These are phyloP conservation scores for Abscondita cerata DNA, from an alignment of 2,888 invertebrate genomes.

Conservation along the genomic window DNA sequence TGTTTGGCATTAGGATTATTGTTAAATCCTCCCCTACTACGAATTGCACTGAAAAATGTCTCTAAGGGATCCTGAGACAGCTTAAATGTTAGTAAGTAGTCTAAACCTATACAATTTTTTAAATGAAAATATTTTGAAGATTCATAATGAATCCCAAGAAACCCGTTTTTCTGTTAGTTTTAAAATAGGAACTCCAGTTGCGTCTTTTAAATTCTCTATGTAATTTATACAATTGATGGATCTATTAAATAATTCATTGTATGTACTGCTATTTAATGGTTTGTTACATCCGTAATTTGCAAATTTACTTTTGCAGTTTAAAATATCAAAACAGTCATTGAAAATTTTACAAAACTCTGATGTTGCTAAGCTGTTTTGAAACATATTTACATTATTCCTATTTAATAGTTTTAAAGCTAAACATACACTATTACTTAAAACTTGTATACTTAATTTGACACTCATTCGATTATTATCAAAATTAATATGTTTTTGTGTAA, in stretches of 20 bases:
- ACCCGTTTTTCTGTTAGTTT: conserved; percentile 12
- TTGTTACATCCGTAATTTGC: conserved; percentile 23
- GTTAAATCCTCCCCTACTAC: conserved; percentile 30
- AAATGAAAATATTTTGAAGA: conserved; percentile 11
- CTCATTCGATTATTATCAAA: conserved; percentile 40
- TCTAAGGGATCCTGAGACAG: conserved; percentile 33
- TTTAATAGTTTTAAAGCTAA: not conserved
- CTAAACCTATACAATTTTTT: not conserved
- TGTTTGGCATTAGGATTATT: conserved; percentile 34
- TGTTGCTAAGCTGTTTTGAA: not conserved
- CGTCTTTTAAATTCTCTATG: not conserved
- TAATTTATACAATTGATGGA: not conserved
- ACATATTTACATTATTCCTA: not conserved
- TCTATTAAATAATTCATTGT: not conserved
- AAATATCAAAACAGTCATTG: conserved; percentile 42
- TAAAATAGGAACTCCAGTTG: conserved; percentile 11
- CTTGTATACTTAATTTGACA: conserved; percentile 14
- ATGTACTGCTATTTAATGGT: not conserved
- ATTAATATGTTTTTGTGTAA: conserved; percentile 21
- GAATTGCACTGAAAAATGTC: conserved; percentile 30
- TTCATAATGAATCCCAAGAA: conserved; percentile 18
- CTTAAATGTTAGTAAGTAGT: conserved; percentile 20
- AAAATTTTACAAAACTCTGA: conserved; percentile 36
- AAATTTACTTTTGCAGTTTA: conserved; percentile 37
- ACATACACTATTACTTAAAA: not conserved